Conservation (phyloP, 2,113 vertebrate species). For the Albula goreensis region DNA sequence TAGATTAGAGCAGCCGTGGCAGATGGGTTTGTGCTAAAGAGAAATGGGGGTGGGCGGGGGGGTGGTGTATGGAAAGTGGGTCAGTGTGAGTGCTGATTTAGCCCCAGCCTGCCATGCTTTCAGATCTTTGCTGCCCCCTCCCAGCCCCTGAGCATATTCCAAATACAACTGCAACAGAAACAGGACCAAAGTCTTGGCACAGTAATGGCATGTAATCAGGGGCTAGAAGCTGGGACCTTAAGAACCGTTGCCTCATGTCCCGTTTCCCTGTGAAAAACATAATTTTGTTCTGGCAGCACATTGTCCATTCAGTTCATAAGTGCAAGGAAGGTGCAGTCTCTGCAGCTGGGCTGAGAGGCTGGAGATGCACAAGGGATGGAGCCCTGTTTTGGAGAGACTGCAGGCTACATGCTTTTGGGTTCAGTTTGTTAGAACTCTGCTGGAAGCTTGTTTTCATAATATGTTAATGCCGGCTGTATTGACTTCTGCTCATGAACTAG, state of each 20-base stretch:
- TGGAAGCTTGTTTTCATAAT: not conserved
- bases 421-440: too few relatives aligned
- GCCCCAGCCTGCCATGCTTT: constrained; percentile 28
- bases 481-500: not conserved
- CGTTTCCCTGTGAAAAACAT: too few relatives aligned
- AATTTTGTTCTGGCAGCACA: not conserved
- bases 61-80: constrained; percentile 61
- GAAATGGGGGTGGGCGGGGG: constrained; percentile 33
- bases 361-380: too few relatives aligned
- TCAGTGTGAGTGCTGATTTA: constrained; percentile 55
- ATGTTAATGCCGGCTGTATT: not conserved
- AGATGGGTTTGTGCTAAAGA: constrained; percentile 62
- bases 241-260: too few relatives aligned
- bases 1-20: constrained; percentile 70
- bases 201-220: not conserved
- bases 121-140: not conserved
- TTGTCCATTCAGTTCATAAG: not conserved
- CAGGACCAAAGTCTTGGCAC: not conserved
- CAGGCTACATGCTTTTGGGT: too few relatives aligned
- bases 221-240: not conserved
- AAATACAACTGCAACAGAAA: not conserved
- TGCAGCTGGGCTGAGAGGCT: not conserved
- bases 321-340: not conserved
- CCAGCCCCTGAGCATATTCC: not conserved
- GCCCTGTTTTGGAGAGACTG: not conserved